Conservation (phyloP, 1,140 invertebrate species). For the Plutomurus gul region DNA sequence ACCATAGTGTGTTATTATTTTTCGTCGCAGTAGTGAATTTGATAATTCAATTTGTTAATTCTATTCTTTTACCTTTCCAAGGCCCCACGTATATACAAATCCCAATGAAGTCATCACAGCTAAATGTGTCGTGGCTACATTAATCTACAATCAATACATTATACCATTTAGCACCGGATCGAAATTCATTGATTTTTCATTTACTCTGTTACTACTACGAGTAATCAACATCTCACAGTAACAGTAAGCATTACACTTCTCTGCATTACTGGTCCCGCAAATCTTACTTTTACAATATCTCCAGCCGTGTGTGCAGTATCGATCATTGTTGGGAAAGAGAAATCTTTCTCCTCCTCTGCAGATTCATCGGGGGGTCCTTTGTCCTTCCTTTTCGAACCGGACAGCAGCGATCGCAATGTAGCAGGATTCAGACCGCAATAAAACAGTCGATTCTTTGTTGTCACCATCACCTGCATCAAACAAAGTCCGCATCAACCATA, state of each 20-base stretch:
- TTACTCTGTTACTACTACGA: too few species aligned
- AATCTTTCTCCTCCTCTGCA: slow-evolving; percentile 46
- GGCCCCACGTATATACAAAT: slow-evolving; percentile 48
- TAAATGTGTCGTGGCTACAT: slow-evolving; percentile 48
- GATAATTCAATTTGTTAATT: neutral
- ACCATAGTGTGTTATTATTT: too few species aligned
- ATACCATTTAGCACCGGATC: too few species aligned
- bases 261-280: too few species aligned
- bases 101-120: slow-evolving; percentile 45
- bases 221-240: too few species aligned
- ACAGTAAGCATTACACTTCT: too few species aligned
- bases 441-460: slow-evolving; percentile 45
- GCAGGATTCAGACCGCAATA: slow-evolving; percentile 49
- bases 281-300: slow-evolving; percentile 48
- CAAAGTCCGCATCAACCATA: too few species aligned
- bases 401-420: slow-evolving; percentile 40
- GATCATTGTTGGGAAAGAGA: slow-evolving; percentile 35
- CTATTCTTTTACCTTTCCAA: slow-evolving; percentile 34
- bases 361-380: slow-evolving; percentile 5
- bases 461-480: slow-evolving; percentile 43
- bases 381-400: slow-evolving; percentile 15
- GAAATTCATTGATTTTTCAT: too few species aligned
- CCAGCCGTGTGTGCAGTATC: slow-evolving; percentile 46
- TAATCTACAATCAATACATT: slow-evolving; percentile 37
- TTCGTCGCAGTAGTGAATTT: neutral